Percentiles rank a stretch among this genome's conserved stretches.
phyloP scores from a whole-genome alignment of 2,797 vertebrate species.

The Sebastes nivosus region DNA sequence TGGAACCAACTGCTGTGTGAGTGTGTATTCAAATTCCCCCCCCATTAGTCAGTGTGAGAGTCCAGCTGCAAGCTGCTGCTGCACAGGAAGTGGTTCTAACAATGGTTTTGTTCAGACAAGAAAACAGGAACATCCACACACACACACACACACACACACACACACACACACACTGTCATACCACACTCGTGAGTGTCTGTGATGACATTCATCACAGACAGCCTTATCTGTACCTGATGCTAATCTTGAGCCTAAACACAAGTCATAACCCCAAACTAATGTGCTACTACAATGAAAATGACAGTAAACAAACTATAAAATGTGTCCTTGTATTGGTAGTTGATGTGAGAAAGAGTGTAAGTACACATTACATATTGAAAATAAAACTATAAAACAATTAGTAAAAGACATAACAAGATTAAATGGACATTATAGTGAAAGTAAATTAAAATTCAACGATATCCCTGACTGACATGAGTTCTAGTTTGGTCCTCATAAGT shows the following conservation, averaged over 20 bases:
- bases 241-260: background rate
- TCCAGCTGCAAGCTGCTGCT: conserved; percentile 69
- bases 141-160: background rate
- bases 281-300: background rate
- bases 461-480: background rate
- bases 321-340: too few species aligned
- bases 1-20: conserved; percentile 30
- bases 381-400: background rate
- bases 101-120: conserved; percentile 50
- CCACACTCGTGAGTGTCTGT: background rate
- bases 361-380: background rate
- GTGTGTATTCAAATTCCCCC: conserved; percentile 40
- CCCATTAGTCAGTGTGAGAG: conserved; percentile 54
- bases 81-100: conserved; percentile 65
- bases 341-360: too few species aligned
- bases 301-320: background rate
- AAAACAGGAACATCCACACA: conserved; percentile 24
- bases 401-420: background rate
- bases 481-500: background rate
- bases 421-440: background rate
- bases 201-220: background rate
- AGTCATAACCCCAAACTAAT: background rate
- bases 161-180: background rate
- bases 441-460: background rate
- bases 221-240: background rate